These are phyloP conservation scores for Ceratina australensis DNA, from an alignment of 1,140 invertebrate species.

Conservation along the genomic window DNA sequence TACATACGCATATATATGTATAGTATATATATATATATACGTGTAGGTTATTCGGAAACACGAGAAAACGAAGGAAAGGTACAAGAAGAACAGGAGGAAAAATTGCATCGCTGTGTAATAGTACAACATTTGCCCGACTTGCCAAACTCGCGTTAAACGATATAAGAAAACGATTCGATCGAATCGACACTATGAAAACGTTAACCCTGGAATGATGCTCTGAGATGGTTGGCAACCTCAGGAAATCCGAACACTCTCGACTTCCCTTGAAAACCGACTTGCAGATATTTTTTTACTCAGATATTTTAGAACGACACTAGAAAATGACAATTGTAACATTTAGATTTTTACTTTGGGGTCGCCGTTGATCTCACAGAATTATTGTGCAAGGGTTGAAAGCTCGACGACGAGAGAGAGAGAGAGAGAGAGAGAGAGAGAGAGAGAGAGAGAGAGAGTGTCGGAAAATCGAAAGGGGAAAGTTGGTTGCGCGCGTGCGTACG, in stretches of 20 bases:
- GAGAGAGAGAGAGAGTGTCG: not conserved
- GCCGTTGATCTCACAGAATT: not conserved
- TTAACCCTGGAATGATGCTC: too few relatives aligned
- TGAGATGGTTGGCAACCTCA: too few relatives aligned
- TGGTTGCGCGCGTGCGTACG: conserved; percentile 29
- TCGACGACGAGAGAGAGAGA: too few relatives aligned
- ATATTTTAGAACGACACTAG: too few relatives aligned
- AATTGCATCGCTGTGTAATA: conserved; percentile 49
- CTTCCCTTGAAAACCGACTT: too few relatives aligned
- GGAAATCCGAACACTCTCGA: too few relatives aligned
- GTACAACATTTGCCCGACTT: conserved; percentile 77
- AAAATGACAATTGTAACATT: too few relatives aligned
- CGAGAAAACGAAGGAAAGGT: conserved; percentile 1
- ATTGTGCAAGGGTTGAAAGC: too few relatives aligned
- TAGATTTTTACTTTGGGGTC: not conserved
- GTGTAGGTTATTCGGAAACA: conserved; percentile 24
- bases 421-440: too few relatives aligned
- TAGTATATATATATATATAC: conserved; percentile 7
- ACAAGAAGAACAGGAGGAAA: conserved; percentile 1
- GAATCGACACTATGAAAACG: not conserved
- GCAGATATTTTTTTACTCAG: too few relatives aligned
- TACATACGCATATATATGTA: conserved; percentile 14
- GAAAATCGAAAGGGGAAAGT: not conserved
- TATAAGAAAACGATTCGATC: not conserved
- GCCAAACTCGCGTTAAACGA: conserved; percentile 74